phyloP scores from a whole-genome alignment of 2,888 invertebrate genomes.

The Sminthurides aquaticus region DNA sequence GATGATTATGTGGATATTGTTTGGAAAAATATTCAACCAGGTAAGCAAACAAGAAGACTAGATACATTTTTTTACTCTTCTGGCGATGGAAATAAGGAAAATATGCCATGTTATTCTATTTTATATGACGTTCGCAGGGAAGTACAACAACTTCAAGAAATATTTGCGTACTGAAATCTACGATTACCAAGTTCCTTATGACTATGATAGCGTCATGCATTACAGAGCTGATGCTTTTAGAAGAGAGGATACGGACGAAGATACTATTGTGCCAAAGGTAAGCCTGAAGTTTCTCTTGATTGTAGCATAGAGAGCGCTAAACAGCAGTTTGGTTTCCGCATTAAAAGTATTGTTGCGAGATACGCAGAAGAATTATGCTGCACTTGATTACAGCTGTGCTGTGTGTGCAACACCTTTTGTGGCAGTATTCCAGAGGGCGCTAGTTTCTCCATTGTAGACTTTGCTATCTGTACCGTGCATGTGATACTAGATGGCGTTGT shows the following conservation, averaged over 20 bases:
- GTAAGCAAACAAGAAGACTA: slow-evolving; percentile 47
- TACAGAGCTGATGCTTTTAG: slow-evolving; percentile 52
- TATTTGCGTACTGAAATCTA: slow-evolving; percentile 48
- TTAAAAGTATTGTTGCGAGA: too few relatives aligned
- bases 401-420: too few relatives aligned
- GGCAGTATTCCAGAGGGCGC: too few relatives aligned
- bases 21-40: slow-evolving; percentile 62
- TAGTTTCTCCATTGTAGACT: too few relatives aligned
- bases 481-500: too few relatives aligned
- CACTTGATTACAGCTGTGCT: too few relatives aligned
- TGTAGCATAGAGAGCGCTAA: not conserved
- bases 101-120: not conserved
- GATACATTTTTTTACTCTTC: not conserved
- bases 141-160: slow-evolving; percentile 51
- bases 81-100: too few relatives aligned
- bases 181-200: slow-evolving; percentile 50
- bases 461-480: too few relatives aligned
- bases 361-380: too few relatives aligned
- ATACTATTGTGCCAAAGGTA: slow-evolving; percentile 50
- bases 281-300: not conserved
- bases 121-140: slow-evolving; percentile 43
- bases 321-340: not conserved
- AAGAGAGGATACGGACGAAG: slow-evolving; percentile 47
- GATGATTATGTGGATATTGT: slow-evolving; percentile 66
- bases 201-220: slow-evolving; percentile 53